Base-by-base conservation (phyloP, 2,113 vertebrate species). In the Eretmodus cyanostictus region DNA sequence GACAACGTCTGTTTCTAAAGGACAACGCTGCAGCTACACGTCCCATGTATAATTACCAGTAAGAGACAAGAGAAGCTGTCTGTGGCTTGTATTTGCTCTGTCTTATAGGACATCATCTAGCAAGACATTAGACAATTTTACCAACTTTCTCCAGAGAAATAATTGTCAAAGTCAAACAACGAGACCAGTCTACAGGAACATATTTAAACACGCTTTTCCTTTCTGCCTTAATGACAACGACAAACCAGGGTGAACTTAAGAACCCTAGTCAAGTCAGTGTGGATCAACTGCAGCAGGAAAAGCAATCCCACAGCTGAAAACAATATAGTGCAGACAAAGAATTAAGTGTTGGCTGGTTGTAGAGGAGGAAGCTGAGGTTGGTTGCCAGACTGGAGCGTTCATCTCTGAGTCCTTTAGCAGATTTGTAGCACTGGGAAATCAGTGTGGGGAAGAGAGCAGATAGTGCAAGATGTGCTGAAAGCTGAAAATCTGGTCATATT, bases 401-500 rank as follows among this genome's bases (percentile, higher is more conserved):
- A 59, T 57, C 42, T 63, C 80, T 29, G 86, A 85, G 82, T 91
- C 87, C 81, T 93, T 85, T 31, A 84, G 86, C 85, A 85, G 86
- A 89, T 92, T 88, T 91, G 86, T 27, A 85, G 84, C 86, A 5
- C 34, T 86, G 82, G 80, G 84, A 82, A 84, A 86, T 89, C 80
- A 84, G 59, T 13, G 29, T 38, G 29, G 36, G 42, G 9, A 61
- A 36, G 53, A 54, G 63, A 53, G 61, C 53, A 63, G 68, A 79
- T n/a, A 27, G 73, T 45, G 55, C 27, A 27, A 82, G 81, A 94
- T 79, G 40, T 13, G 78, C 80, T 84, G 53, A 57, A 68, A 80
- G 88, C 83, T 89, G 31, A 84, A 83, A 87, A 84, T 85, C 85
- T 92, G 86, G 14, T 63, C 82, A 80, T 76, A 91, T 92, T 91